Evolutionary conservation across 2,888 invertebrate species (phyloP).

Genomic region (Drosophila yooni): DNA sequence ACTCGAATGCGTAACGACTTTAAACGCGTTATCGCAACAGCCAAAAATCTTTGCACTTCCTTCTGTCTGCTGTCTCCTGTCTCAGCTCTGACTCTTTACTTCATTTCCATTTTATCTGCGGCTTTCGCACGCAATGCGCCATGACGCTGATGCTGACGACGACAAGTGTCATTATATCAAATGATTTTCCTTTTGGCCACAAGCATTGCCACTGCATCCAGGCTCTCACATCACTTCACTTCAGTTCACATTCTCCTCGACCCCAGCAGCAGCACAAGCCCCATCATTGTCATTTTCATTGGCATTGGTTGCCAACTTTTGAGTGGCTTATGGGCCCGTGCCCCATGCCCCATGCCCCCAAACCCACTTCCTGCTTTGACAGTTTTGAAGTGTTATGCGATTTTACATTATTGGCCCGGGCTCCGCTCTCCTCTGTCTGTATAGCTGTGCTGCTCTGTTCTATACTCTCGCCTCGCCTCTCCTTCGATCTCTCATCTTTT

Average conservation of each 20-base stretch:
- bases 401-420: conserved; percentile 76
- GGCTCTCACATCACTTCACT: conserved; percentile 5
- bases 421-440: conserved; percentile 36
- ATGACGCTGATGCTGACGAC: conserved; percentile 41
- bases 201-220: conserved; percentile 27
- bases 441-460: conserved; percentile 19
- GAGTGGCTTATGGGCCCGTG: conserved; percentile 67
- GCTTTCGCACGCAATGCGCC: conserved; percentile 57
- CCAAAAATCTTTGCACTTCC: conserved; percentile 5
- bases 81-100: not conserved
- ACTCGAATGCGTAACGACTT: conserved; percentile 18
- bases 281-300: conserved; percentile 47
- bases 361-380: conserved; percentile 40
- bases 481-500: conserved; percentile 23
- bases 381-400: conserved; percentile 77
- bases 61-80: not conserved
- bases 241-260: conserved; percentile 1
- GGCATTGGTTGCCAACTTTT: conserved; percentile 68
- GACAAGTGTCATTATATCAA: conserved; percentile 80
- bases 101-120: conserved; percentile 7
- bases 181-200: conserved; percentile 74
- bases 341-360: not conserved
- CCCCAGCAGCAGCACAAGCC: not conserved
- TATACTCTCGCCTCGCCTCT: conserved; percentile 7
- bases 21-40: not conserved